Conservation (phyloP, 1,140 invertebrate genomes). For the Drosophila sulfurigaster region DNA sequence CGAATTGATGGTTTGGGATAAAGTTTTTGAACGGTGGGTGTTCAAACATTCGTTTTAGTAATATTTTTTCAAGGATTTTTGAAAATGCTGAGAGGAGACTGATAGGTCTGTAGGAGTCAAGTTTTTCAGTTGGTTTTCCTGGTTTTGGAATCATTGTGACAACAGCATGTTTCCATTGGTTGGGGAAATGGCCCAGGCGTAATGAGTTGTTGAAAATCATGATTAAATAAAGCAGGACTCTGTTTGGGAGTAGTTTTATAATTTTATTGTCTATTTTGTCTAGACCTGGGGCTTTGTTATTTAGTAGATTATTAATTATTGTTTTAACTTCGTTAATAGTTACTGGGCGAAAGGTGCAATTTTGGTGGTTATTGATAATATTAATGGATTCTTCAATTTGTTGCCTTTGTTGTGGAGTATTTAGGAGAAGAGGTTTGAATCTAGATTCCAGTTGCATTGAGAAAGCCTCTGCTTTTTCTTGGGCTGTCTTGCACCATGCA, state of each 20-base stretch:
- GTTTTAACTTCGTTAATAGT: not conserved
- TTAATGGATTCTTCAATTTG: not conserved
- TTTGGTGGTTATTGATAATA: not conserved
- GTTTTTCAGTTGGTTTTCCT: slow-evolving; percentile 1
- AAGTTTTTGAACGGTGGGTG: not conserved
- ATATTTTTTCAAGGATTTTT: slow-evolving; percentile 4
- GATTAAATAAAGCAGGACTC: not conserved
- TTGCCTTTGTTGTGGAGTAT: not conserved
- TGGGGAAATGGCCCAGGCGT: not conserved
- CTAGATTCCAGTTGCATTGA: not conserved
- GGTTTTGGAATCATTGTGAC: slow-evolving; percentile 20
- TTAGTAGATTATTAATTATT: not conserved
- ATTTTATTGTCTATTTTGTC: not conserved
- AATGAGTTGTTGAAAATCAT: slow-evolving; percentile 1
- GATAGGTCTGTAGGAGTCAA: slow-evolving; percentile 14
- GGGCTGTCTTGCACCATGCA: not conserved
- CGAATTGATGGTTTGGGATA: slow-evolving; percentile 22
- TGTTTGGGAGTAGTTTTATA: slow-evolving; percentile 10
- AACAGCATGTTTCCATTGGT: slow-evolving; percentile 11
- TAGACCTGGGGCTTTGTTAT: slow-evolving; percentile 5
- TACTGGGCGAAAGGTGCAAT: not conserved
- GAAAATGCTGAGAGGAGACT: slow-evolving; percentile 7
- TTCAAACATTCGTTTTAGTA: slow-evolving; percentile 1
- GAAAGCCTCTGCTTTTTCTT: slow-evolving; percentile 20
- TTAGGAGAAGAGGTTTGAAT: slow-evolving; percentile 6